Evolutionary conservation across 2,888 invertebrate species (phyloP), one percentile per base, ranked within the genome.

Genomic region (Pocota personata): DNA sequence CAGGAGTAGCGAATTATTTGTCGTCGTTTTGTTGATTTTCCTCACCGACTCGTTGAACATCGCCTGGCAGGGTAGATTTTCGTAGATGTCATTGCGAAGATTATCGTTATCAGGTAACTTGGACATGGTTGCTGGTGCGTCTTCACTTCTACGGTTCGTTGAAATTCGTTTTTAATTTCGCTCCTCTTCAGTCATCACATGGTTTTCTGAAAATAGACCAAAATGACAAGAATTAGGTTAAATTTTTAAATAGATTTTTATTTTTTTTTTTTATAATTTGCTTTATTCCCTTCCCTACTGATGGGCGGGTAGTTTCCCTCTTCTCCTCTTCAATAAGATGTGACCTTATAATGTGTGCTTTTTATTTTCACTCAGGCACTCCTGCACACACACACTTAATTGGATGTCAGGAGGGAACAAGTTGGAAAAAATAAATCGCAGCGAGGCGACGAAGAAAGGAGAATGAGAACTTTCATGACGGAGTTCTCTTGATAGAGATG

Each of bases 41-140:
- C 92, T 90, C 66, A 92, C 92, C 24, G 92, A 92, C 86, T 92
- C 92, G 88, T 92, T 92, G 87, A 90, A 92, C 92, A 92, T 92
- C 79, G 92, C 92, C 89, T 92, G 92, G 80, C 92, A 92, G 7
- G 92, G 92, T 87, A 92, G 88, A 89, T 92, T 92, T 89, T 92
- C 92, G 87, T 92, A 92, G 88, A 92, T 92, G 89, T 92, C 92
- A 89, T 92, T 92, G 87, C 92, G 92, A 87, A 91, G 89, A 89
- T 92, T 91, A 89, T 92, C 92, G 88, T 92, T 92, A 89, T 92
- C 92, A 86, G 92, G 89, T 89, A 92, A 90, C 89, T 92, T 92
- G 87, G 92, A 92, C 92, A 92, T 92, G 87, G 62, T 69, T 66
- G 37, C 16, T 48, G 46, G n/a, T 46, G 8, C 35, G 1, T 46